Evolutionary conservation across 1,140 invertebrate species (phyloP).

Genomic region (Pseudomyrmex cubaensis): DNA sequence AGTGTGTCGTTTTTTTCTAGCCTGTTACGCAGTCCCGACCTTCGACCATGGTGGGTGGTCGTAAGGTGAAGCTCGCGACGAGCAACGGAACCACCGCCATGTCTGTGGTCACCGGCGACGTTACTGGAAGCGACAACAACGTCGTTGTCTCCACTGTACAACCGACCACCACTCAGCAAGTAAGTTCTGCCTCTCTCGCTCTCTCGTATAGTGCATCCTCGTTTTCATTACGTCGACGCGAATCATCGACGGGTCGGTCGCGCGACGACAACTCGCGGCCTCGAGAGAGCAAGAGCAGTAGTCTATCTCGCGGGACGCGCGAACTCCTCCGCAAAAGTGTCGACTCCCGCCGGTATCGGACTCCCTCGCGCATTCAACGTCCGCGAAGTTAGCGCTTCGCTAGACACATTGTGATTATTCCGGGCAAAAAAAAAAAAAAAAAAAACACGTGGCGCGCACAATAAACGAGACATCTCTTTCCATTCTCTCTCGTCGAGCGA

Average conservation of each 20-base stretch:
- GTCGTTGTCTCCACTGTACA: slow-evolving; percentile 39
- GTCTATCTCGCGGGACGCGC: slow-evolving; percentile 50
- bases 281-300: slow-evolving; percentile 42
- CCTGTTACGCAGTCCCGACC: background rate
- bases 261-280: slow-evolving; percentile 46
- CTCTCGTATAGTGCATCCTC: slow-evolving; percentile 23
- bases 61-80: slow-evolving; percentile 9
- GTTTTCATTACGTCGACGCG: slow-evolving; percentile 37
- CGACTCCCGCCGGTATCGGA: slow-evolving; percentile 42
- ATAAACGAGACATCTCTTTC: background rate
- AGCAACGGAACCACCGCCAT: background rate
- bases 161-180: slow-evolving; percentile 60
- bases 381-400: slow-evolving; percentile 34
- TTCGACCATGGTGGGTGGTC: slow-evolving; percentile 60
- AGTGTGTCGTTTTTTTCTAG: slow-evolving; percentile 1
- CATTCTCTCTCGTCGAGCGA: background rate
- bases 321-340: slow-evolving; percentile 57
- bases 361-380: slow-evolving; percentile 56
- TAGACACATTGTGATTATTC: slow-evolving; percentile 28
- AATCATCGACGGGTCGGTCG: slow-evolving; percentile 47
- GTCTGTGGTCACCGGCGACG: slow-evolving; percentile 27
- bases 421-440: slow-evolving; percentile 4
- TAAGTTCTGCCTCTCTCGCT: slow-evolving; percentile 49
- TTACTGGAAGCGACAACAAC: slow-evolving; percentile 38
- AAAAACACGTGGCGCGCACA: background rate